phyloP scores from a whole-genome alignment of 2,888 invertebrate species.

The Cosmorhoe ocellata region DNA sequence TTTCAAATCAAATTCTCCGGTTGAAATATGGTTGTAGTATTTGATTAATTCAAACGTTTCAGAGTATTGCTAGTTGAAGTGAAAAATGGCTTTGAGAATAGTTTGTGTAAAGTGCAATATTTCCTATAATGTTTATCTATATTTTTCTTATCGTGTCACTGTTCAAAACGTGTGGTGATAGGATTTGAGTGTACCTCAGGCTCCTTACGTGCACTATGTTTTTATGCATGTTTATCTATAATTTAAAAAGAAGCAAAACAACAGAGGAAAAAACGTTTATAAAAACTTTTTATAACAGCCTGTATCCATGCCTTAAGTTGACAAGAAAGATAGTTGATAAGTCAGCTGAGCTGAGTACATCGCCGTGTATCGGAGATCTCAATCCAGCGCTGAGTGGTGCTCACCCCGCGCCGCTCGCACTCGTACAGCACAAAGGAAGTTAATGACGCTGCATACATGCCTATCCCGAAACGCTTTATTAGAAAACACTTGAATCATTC shows the following conservation, averaged over 20 bases:
- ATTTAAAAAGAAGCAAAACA: no score
- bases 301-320: neutral
- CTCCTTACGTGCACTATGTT: no score
- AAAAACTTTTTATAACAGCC: neutral
- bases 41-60: neutral
- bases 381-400: constrained; percentile 66
- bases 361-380: constrained; percentile 58
- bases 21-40: neutral
- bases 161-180: no score
- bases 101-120: no score
- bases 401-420: constrained; percentile 58
- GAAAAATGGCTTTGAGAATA: no score
- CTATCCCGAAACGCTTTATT: constrained; percentile 59
- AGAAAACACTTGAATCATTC: constrained; percentile 57
- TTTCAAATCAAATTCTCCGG: constrained; percentile 1
- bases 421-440: constrained; percentile 60
- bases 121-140: no score
- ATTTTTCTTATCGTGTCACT: no score
- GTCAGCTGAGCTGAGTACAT: constrained; percentile 26
- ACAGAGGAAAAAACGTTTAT: no score
- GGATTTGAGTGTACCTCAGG: no score
- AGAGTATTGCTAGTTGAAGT: no score
- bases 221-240: no score
- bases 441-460: constrained; percentile 72
- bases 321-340: constrained; percentile 23